Base-by-base conservation (phyloP, 2,888 invertebrate species). In the Ochlodes sylvanus region DNA sequence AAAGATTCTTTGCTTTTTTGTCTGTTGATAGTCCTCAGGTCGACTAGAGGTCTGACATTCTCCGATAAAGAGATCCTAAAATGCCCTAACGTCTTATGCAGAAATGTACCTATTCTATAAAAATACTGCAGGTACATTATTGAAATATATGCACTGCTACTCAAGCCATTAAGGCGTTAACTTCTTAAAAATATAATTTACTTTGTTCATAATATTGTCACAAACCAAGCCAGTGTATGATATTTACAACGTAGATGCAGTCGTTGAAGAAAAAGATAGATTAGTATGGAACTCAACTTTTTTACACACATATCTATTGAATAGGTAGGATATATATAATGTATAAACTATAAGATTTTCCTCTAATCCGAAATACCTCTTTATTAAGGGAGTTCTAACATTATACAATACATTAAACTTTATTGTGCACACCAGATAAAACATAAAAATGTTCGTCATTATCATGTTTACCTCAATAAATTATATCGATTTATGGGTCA, bases 171-270 rank as follows among this genome's bases (percentile, higher is more conserved):
- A 68, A 56, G 62, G 55, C 62, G 61, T 68, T 62, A 68, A 68
- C 68, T 68, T 55, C 67, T 68, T 68, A 68, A 68, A 68, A 68
- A 68, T 68, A 68, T 56, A 62, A 77, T 78, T 77, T 78, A 79
- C 73, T 74, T 75, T 74, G 74, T 76, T 76, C 76, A 75, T 76
- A 76, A 79, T 79, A 80, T 79, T 83, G 82, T 83, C 82, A 79
- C 79, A 82, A 79, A 79, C 79, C 76, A 77, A 78, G 79, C 76
- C 78, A 77, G 77, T 77, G 76, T 77, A 76, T 75, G 77, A 80
- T 81, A 83, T 83, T 83, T 83, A 83, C 79, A 76, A 76, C 78
- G 73, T 71, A 75, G 76, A 78, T 77, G 78, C 77, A 76, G 75
- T 73, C 74, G 72, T 76, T 78, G 75, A 80, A 80, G 79, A 77